Conservation (phyloP, 2,797 vertebrate genomes). For the Podarcis siculus region DNA sequence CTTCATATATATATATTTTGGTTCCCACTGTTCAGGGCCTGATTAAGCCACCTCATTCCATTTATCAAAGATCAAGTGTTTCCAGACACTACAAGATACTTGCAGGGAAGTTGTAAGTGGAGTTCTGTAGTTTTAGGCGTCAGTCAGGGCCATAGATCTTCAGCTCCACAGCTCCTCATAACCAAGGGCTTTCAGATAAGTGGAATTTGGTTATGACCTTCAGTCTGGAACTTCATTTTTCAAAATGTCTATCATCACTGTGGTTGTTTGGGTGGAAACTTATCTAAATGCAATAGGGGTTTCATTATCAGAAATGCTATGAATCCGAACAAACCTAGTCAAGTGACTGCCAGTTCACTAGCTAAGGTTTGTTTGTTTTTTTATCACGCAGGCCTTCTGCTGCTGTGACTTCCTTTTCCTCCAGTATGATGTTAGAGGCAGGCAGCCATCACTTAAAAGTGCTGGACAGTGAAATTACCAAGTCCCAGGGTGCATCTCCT, state of each 20-base stretch:
- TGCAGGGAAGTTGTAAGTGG: background rate
- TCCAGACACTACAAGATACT: background rate
- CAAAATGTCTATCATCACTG: background rate
- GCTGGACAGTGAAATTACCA: background rate
- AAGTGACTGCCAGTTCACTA: conserved; percentile 34
- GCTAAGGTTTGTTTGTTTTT: background rate
- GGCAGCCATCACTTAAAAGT: too few species aligned
- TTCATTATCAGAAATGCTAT: background rate
- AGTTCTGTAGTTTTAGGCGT: too few species aligned
- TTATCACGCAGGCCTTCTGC: background rate
- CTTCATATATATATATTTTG: background rate
- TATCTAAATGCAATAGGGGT: background rate
- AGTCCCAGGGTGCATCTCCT: background rate
- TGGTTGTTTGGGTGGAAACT: background rate
- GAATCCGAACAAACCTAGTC: conserved; percentile 18
- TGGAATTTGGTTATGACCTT: background rate
- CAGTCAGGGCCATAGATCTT: background rate
- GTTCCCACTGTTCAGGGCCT: background rate
- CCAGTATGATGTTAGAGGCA: too few species aligned
- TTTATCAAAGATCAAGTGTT: background rate
- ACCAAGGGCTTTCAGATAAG: background rate
- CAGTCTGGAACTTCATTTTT: background rate
- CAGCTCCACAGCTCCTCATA: background rate
- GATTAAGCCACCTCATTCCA: too few species aligned
- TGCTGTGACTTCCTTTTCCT: background rate